Evolutionary conservation across 2,888 invertebrate genomes (phyloP).

Genomic region (Tipula confusa): DNA sequence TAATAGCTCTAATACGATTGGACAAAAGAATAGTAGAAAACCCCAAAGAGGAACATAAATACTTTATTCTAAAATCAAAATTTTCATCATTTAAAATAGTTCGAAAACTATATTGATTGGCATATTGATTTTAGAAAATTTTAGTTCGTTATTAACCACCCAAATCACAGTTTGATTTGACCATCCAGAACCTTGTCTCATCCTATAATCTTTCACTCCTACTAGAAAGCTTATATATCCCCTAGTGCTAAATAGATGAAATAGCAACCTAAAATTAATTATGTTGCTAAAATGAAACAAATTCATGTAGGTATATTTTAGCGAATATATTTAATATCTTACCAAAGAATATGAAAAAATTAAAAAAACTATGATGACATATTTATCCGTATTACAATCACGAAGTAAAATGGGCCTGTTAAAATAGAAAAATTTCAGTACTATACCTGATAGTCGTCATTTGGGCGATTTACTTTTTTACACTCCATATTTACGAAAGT

Average conservation of each 20-base stretch:
- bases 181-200: too few species aligned
- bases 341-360: background rate
- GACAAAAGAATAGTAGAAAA: too few species aligned
- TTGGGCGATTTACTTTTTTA: background rate
- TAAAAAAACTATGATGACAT: background rate
- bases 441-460: background rate
- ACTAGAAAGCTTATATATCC: too few species aligned
- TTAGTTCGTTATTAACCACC: too few species aligned
- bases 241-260: background rate
- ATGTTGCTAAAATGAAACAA: conserved; percentile 5
- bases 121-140: too few species aligned
- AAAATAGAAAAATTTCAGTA: background rate
- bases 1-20: too few species aligned
- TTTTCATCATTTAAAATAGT: too few species aligned
- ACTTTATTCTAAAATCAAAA: too few species aligned
- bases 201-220: too few species aligned
- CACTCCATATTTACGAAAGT: background rate
- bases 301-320: background rate
- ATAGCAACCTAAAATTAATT: background rate
- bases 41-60: too few species aligned
- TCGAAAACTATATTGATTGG: too few species aligned
- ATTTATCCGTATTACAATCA: background rate
- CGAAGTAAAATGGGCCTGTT: background rate
- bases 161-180: too few species aligned
- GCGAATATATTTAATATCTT: background rate